These are phyloP conservation scores for Microctenopoma lineatum DNA, from an alignment of 2,797 vertebrate genomes.

Conservation along the genomic window DNA sequence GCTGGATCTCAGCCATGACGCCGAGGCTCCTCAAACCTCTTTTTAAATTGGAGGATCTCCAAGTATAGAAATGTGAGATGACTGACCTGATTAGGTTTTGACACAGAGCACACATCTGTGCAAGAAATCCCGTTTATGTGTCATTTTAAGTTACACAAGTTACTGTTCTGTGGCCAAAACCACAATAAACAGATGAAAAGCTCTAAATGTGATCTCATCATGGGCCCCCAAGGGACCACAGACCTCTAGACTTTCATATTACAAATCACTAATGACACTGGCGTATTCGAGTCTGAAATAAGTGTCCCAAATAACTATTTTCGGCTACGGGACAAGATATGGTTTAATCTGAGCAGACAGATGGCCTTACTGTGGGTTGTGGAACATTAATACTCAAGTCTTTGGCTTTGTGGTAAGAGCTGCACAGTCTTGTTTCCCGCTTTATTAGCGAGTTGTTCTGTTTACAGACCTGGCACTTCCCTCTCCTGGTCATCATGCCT, in stretches of 20 bases:
- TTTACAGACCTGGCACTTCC: conserved; percentile 36
- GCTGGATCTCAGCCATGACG: not conserved
- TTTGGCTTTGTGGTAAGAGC: conserved; percentile 20
- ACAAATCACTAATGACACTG: not conserved
- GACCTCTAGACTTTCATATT: conserved; percentile 4
- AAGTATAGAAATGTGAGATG: not conserved
- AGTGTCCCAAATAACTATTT: conserved; percentile 54
- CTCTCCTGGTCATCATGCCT: conserved; percentile 31
- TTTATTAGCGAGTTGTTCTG: conserved; percentile 28
- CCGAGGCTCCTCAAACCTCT: conserved; percentile 10
- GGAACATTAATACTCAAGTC: conserved; percentile 59
- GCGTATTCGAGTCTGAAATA: conserved; percentile 2
- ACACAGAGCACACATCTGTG: not conserved
- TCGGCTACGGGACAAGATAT: conserved; percentile 40
- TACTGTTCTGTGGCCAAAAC: conserved; percentile 1
- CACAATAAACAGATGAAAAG: not conserved
- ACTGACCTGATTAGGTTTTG: not conserved
- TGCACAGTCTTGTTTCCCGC: conserved; percentile 14
- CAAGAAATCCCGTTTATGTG: not conserved
- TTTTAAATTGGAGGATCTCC: not conserved
- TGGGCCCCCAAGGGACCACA: not conserved
- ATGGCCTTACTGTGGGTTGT: conserved; percentile 49
- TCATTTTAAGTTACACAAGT: not conserved
- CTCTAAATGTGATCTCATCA: conserved; percentile 7
- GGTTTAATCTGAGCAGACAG: conserved; percentile 60